Evolutionary conservation across 2,888 invertebrate species (phyloP).

Genomic region (Chrysopilus asiliformis): DNA sequence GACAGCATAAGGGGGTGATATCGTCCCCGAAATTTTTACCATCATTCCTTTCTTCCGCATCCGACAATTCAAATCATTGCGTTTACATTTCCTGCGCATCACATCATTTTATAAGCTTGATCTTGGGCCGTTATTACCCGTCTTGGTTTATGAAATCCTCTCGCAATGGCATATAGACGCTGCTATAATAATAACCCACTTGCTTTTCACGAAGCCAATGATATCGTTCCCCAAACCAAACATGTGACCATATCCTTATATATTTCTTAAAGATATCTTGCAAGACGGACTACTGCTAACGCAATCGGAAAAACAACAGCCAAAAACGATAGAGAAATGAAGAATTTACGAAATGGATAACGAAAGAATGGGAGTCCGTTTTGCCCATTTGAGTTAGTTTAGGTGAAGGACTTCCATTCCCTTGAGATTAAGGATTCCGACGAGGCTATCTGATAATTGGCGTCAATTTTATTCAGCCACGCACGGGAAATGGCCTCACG

Average conservation of each 20-base stretch:
- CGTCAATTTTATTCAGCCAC: constrained; percentile 15
- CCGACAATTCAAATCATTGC: too few species aligned
- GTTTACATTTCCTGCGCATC: constrained; percentile 1
- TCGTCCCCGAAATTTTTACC: too few species aligned
- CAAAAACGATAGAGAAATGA: neutral
- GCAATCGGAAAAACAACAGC: neutral
- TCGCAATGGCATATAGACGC: too few species aligned
- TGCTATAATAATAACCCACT: too few species aligned
- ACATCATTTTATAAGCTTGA: constrained; percentile 4
- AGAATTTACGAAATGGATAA: neutral
- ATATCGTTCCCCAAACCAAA: too few species aligned
- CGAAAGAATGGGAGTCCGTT: neutral
- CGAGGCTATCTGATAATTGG: constrained; percentile 16
- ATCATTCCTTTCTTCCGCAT: too few species aligned
- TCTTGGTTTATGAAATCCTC: constrained; percentile 3
- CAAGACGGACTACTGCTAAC: neutral
- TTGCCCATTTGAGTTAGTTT: too few species aligned
- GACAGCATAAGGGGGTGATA: too few species aligned
- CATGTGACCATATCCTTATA: too few species aligned
- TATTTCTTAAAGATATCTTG: neutral
- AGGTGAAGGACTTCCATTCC: constrained; percentile 8
- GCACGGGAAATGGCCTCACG: constrained; percentile 12
- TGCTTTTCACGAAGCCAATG: too few species aligned
- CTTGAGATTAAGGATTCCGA: constrained; percentile 14
- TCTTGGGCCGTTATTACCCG: neutral